Percentiles rank a stretch among this genome's conserved stretches.
phyloP scores from a whole-genome alignment of 2,113 vertebrate species.

The Peucedramus taeniatus region DNA sequence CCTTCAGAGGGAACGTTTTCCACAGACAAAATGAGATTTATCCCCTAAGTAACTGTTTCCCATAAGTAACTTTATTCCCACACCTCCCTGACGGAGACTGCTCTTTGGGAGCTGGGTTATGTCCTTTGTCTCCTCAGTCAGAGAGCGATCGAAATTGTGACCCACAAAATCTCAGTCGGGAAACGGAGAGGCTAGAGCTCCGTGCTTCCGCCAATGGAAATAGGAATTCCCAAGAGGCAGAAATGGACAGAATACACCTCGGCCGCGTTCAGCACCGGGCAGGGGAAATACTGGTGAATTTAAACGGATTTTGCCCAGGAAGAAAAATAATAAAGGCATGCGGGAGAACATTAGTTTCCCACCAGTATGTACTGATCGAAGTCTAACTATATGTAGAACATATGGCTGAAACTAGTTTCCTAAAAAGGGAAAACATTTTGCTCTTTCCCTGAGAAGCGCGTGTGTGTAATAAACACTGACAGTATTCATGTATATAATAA shows the following conservation, averaged over 20 bases:
- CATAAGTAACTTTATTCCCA: neutral
- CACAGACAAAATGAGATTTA: neutral
- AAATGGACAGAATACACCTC: neutral
- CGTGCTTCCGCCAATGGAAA: neutral
- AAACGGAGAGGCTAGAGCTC: neutral
- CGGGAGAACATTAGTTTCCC: no score
- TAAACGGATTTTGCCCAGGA: neutral
- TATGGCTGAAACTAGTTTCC: neutral
- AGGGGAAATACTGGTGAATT: neutral
- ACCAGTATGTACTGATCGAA: neutral
- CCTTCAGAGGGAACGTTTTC: neutral
- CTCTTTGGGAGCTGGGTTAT: neutral
- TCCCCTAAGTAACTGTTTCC: no score
- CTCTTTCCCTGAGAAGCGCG: neutral
- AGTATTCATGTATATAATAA: neutral
- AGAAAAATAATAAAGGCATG: neutral
- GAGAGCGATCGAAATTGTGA: neutral
- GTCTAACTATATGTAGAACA: neutral
- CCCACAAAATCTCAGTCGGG: neutral
- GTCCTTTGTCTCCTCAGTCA: neutral
- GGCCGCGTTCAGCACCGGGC: neutral
- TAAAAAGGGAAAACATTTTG: neutral
- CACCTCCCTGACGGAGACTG: neutral
- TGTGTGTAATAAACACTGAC: neutral
- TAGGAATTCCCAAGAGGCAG: neutral